These are phyloP conservation scores for Festucalex cinctus DNA, from an alignment of 2,113 vertebrate species.

Conservation along the genomic window DNA sequence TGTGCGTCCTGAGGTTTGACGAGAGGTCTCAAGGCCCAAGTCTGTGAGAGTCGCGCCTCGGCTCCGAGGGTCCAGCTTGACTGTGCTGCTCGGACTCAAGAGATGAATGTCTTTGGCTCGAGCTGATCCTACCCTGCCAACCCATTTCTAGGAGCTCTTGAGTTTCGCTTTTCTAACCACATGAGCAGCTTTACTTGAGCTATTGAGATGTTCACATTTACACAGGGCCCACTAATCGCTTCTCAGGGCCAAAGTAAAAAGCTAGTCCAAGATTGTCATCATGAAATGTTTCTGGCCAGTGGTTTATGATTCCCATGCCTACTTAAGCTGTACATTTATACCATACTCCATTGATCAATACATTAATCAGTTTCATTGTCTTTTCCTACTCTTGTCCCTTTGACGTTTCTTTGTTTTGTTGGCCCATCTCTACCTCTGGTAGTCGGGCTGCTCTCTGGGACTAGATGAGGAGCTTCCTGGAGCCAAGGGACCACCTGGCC, in stretches of 20 bases:
- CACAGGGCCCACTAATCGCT: neutral
- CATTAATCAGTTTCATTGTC: slow-evolving; percentile 1
- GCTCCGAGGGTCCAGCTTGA: slow-evolving; percentile 9
- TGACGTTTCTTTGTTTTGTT: slow-evolving; percentile 14
- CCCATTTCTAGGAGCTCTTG: neutral
- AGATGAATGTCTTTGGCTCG: slow-evolving; percentile 12
- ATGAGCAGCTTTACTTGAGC: neutral
- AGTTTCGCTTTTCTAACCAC: neutral
- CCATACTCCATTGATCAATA: slow-evolving; percentile 7
- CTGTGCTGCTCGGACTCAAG: slow-evolving; percentile 39
- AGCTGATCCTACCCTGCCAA: slow-evolving; percentile 3
- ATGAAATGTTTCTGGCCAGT: slow-evolving; percentile 26
- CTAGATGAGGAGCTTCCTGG: slow-evolving; percentile 67
- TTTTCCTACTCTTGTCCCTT: neutral
- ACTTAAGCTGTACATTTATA: slow-evolving; percentile 4
- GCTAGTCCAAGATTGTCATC: slow-evolving; percentile 23
- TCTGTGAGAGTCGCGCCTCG: slow-evolving; percentile 14
- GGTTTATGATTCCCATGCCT: slow-evolving; percentile 26
- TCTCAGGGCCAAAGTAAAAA: slow-evolving; percentile 1
- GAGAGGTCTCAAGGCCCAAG: slow-evolving; percentile 16
- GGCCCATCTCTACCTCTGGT: slow-evolving; percentile 70
- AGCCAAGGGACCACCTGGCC: slow-evolving; percentile 47
- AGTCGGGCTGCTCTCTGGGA: slow-evolving; percentile 69
- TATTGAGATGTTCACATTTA: slow-evolving; percentile 9
- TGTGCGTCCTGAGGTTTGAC: slow-evolving; percentile 45